phyloP scores from a whole-genome alignment of 2,113 vertebrate genomes.

The Atherinomorus stipes region DNA sequence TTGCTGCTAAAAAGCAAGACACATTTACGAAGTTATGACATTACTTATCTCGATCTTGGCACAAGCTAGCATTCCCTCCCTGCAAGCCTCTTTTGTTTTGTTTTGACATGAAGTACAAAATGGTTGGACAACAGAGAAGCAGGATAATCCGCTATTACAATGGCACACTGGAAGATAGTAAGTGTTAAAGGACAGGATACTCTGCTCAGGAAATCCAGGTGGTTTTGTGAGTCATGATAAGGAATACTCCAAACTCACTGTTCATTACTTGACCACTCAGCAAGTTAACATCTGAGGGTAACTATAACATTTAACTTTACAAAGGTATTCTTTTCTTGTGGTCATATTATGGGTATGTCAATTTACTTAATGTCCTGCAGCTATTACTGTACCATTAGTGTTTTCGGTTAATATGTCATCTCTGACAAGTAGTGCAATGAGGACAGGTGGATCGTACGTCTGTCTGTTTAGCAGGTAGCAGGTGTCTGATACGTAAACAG shows the following conservation, averaged over 20 bases:
- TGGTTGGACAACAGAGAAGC: slow-evolving; percentile 15
- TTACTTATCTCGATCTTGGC: slow-evolving; percentile 10
- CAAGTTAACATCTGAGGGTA: background rate
- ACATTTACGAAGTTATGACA: background rate
- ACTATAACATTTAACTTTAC: slow-evolving; percentile 4
- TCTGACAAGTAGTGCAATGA: slow-evolving; percentile 3
- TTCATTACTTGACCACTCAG: background rate
- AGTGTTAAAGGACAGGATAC: background rate
- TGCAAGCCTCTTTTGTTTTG: slow-evolving; percentile 4
- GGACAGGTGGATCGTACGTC: slow-evolving; percentile 3
- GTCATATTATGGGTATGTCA: slow-evolving; percentile 17
- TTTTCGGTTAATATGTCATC: slow-evolving; percentile 22
- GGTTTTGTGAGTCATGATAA: background rate
- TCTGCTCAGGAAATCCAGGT: background rate
- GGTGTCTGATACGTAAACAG: slow-evolving; percentile 67
- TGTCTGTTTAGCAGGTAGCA: slow-evolving; percentile 34
- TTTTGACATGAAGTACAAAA: slow-evolving; percentile 33
- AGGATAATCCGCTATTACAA: slow-evolving; percentile 22
- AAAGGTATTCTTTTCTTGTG: background rate
- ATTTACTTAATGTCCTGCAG: slow-evolving; percentile 34
- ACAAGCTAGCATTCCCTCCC: slow-evolving; percentile 9
- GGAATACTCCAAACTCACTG: slow-evolving; percentile 1
- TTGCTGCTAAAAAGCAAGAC: slow-evolving; percentile 2
- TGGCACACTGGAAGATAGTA: background rate
- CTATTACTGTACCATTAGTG: slow-evolving; percentile 15